phyloP scores from a whole-genome alignment of 2,113 vertebrate species.

The Pelvicachromis taeniatus region DNA sequence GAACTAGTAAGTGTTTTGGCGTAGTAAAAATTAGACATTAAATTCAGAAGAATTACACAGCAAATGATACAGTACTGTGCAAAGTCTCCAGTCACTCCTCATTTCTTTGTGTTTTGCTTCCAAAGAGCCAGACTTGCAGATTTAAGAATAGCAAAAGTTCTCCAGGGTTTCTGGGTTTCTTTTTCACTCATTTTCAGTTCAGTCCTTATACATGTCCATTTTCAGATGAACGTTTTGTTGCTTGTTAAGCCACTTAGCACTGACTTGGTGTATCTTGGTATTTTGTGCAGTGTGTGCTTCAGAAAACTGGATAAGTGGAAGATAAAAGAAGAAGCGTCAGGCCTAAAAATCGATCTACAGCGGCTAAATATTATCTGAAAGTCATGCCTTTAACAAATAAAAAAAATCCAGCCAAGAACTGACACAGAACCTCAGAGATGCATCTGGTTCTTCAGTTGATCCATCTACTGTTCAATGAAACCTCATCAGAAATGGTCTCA shows the following conservation, averaged over 20 bases:
- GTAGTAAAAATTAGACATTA: not conserved
- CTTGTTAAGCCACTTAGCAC: fast-evolving
- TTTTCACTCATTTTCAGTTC: not conserved
- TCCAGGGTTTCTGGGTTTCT: not conserved
- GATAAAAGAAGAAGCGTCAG: not conserved
- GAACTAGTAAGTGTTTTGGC: not conserved
- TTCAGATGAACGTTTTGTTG: not conserved
- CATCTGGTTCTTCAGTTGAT: not conserved
- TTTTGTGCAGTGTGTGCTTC: not conserved
- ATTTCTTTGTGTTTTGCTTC: not conserved
- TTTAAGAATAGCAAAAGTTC: fast-evolving
- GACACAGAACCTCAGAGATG: fast-evolving
- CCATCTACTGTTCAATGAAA: not conserved
- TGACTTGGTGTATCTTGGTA: not conserved
- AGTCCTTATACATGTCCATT: not conserved
- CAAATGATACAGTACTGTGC: not conserved
- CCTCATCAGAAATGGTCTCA: not conserved
- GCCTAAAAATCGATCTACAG: not conserved
- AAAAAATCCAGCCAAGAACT: not conserved
- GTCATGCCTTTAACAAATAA: not conserved
- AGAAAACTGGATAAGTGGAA: not conserved
- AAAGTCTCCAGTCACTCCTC: fast-evolving
- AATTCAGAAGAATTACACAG: no score
- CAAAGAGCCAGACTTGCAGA: not conserved
- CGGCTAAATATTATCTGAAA: fast-evolving